Evolutionary conservation across 1,140 invertebrate genomes (phyloP), one percentile per base, ranked within the genome.

Genomic region (Trachymyrmex septentrionalis): DNA sequence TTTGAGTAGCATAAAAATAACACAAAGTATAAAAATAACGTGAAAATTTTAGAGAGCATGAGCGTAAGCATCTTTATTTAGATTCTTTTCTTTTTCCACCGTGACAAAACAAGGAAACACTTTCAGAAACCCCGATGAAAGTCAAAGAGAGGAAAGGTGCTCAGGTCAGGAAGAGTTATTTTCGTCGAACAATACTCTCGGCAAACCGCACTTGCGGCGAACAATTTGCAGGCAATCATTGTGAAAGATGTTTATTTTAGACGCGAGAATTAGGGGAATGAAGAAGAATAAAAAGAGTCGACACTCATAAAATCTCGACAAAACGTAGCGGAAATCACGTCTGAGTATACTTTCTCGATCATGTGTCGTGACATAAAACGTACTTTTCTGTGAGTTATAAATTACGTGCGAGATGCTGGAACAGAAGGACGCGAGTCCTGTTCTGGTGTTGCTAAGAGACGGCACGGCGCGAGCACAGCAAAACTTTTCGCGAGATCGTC

Each of bases 171-270:
- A 71, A 48, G 14, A 34, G 64, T 59, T 67, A 86, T 10, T 81
- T 81, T 69, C 24, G n/a, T 71, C 50, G 19, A 86, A 80, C 27
- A 67, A 48, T 57, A 38, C 21, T 55, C 10, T 44, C 64, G 44
- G 24, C n/a, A 10, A 59, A 34, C 14, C 24, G 53, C 76, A 34
- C 19, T 24, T 53, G 6, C 24, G 50, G 9, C 19, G 64, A 86
- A 86, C 53, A 69, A 19, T 66, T 50, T 21, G 75, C 19, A 53
- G 24, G 34, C 24, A 81, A 90, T 92, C 91, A 92, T 92, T 92
- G 91, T 91, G 71, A 92, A 90, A 90, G 88, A 91, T 87, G 90
- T 92, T 91, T 90, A 93, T 91, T 88, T 86, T 66, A 19, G 27
- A 75, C 19, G 38, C 21, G 38, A n/a, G 44, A 34, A 5, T 59